These are phyloP conservation scores for Merodon equestris DNA, from an alignment of 2,888 invertebrate species.

Conservation along the genomic window DNA sequence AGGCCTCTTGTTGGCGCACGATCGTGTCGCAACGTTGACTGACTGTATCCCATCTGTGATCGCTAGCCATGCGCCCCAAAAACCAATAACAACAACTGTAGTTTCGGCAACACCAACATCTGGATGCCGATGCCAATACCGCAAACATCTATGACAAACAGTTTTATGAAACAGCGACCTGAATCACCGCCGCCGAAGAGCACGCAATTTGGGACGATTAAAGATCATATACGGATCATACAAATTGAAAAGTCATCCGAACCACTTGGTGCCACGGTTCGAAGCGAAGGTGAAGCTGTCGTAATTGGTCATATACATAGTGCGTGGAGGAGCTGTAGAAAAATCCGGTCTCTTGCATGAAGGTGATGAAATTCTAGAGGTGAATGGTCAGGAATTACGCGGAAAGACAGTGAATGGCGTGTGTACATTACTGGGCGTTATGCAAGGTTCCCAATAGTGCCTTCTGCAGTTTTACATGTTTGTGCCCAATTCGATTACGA, in stretches of 20 bases:
- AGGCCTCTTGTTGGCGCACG: constrained; percentile 93
- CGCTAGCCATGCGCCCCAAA: constrained; percentile 54
- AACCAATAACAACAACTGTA: constrained; percentile 55
- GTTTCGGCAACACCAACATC: constrained; percentile 54
- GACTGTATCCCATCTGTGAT: constrained; percentile 81
- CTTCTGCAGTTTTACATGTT: constrained; percentile 89
- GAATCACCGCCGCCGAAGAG: constrained; percentile 73
- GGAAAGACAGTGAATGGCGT: constrained; percentile 99
- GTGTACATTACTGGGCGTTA: constrained; percentile 94
- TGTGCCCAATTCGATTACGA: constrained; percentile 99
- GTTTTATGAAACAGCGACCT: constrained; percentile 69
- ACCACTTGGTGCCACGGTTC: constrained; percentile 90
- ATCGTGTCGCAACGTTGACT: constrained; percentile 89
- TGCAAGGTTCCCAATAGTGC: constrained; percentile 95
- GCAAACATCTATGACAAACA: constrained; percentile 55
- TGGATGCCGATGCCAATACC: constrained; percentile 69
- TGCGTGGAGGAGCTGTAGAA: constrained; percentile 97
- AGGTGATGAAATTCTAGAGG: constrained; percentile 96
- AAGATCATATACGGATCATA: constrained; percentile 92
- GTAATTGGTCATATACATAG: constrained; percentile 97
- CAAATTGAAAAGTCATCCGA: constrained; percentile 98
- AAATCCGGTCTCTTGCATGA: constrained; percentile 96
- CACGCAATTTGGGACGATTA: constrained; percentile 78
- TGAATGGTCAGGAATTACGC: constrained; percentile 96
- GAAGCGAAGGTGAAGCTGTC: constrained; percentile 97